A percentile compares a stretch with the other conserved stretches of the same genome.
Evolutionary conservation across 2,113 vertebrate genomes (phyloP).

Genomic region (Dasyurus viverrinus): DNA sequence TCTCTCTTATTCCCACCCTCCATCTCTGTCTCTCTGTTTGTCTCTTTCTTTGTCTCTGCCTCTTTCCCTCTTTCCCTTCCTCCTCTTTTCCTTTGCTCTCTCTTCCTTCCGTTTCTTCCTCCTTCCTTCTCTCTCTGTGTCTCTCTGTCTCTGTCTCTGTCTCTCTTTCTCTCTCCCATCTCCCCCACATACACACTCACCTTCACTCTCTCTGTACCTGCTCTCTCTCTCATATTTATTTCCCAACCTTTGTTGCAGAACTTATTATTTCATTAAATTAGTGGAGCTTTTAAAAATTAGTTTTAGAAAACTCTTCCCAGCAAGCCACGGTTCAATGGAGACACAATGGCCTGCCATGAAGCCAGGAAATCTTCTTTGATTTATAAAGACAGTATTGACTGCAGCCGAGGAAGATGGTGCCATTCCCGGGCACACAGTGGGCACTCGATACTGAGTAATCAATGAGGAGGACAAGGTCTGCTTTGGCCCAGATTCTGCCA

Average conservation of each 20-base stretch:
- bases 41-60: not conserved
- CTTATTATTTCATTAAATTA: not conserved
- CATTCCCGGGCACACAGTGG: not conserved
- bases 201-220: not conserved
- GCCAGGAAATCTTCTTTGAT: conserved; percentile 29
- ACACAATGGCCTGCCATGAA: conserved; percentile 18
- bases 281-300: not conserved
- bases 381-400: conserved; percentile 23
- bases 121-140: not conserved
- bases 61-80: conserved; percentile 20
- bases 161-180: not conserved
- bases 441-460: conserved; percentile 18
- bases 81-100: no score
- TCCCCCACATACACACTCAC: not conserved
- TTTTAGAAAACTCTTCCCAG: conserved; percentile 14
- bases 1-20: not conserved
- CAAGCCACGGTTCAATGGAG: not conserved
- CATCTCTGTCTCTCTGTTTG: not conserved
- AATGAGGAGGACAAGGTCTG: conserved; percentile 6
- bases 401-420: not conserved
- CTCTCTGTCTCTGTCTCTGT: not conserved
- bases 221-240: not conserved
- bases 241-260: not conserved
- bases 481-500: conserved; percentile 32
- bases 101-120: no score